These are phyloP conservation scores for Caradrina kadenii DNA, from an alignment of 2,888 invertebrate genomes.

Conservation along the genomic window DNA sequence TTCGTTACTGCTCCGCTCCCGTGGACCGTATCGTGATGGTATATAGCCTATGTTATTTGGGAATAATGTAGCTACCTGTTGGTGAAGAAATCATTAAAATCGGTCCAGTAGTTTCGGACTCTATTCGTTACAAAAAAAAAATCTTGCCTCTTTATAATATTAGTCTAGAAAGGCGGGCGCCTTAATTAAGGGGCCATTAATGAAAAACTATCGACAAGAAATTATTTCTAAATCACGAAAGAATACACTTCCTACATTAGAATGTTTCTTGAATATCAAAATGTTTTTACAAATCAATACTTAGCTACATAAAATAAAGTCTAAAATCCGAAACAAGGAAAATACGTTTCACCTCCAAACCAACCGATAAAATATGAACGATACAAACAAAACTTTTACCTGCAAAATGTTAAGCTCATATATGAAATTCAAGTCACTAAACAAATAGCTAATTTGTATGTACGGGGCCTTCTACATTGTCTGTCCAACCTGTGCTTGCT, in stretches of 20 bases:
- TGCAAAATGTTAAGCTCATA: constrained; percentile 38
- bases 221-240: no score
- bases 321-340: constrained; percentile 6
- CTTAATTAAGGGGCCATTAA: no score
- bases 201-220: not conserved
- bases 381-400: constrained; percentile 41
- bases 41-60: no score
- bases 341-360: constrained; percentile 22
- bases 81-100: no score
- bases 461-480: constrained; percentile 53
- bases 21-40: no score
- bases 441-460: constrained; percentile 58
- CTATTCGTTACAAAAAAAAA: no score
- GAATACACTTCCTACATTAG: no score
- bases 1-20: no score
- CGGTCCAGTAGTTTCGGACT: no score
- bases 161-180: no score
- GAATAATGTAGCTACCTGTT: no score
- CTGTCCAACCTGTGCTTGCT: constrained; percentile 49
- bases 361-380: constrained; percentile 43
- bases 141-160: no score
- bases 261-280: constrained; percentile 4
- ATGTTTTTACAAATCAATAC: constrained; percentile 11
- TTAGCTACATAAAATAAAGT: constrained; percentile 7
- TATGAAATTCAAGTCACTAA: constrained; percentile 44